Evolutionary conservation across 2,113 vertebrate species (phyloP).

Genomic region (Psammodynastes pulverulentus): DNA sequence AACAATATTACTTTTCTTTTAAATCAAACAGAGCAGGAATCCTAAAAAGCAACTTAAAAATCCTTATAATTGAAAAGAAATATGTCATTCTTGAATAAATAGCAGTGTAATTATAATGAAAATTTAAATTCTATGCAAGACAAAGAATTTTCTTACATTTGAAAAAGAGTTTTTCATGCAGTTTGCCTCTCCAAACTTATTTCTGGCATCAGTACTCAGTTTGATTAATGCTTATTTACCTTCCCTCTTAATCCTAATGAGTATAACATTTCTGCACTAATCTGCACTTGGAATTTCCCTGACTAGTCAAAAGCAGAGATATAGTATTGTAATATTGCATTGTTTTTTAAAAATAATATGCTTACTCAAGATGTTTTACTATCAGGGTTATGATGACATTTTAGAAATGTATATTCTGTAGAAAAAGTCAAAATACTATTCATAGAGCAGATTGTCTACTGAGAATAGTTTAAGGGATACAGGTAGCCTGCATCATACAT

Average conservation of each 20-base stretch:
- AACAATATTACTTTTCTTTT: not conserved
- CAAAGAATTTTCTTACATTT: not conserved
- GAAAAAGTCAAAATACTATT: not conserved
- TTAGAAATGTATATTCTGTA: not conserved
- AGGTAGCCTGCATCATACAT: not conserved
- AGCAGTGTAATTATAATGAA: not conserved
- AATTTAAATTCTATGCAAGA: not conserved
- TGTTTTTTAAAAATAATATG: not conserved
- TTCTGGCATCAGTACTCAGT: not conserved
- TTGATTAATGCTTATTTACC: not conserved
- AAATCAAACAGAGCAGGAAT: not conserved
- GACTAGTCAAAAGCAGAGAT: slow-evolving; percentile 12
- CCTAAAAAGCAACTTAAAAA: not conserved
- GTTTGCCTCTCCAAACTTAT: not conserved
- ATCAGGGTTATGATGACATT: not conserved
- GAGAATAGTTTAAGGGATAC: not conserved
- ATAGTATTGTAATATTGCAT: not conserved
- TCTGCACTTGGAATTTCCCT: not conserved
- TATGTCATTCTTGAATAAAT: not conserved
- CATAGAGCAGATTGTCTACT: not conserved
- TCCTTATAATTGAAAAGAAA: not conserved
- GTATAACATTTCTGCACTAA: not conserved
- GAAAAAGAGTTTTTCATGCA: not conserved
- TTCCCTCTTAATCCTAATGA: not conserved
- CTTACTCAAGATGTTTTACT: not conserved